Percentiles rank a stretch among this genome's conserved stretches.
These are phyloP conservation scores for Chlamydotis undulata DNA, from an alignment of 2,113 vertebrate genomes.

Conservation along the genomic window DNA sequence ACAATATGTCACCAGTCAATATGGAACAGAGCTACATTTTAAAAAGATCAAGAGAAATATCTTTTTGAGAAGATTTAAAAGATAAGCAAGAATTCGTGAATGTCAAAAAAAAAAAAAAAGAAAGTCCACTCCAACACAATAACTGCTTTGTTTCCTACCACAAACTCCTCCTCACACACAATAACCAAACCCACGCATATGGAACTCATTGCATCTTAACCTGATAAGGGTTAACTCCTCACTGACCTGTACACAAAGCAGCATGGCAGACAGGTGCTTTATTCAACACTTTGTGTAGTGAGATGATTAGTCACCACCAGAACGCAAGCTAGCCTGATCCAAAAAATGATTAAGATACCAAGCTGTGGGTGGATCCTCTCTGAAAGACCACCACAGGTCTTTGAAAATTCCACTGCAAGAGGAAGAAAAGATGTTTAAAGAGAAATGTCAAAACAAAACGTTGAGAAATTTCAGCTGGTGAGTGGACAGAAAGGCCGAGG, in stretches of 20 bases:
- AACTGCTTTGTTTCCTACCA: constrained; percentile 46
- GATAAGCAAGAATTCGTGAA: constrained; percentile 13
- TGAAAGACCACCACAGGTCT: constrained; percentile 20
- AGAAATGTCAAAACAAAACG: constrained; percentile 17
- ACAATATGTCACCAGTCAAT: background rate
- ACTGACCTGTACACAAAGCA: background rate
- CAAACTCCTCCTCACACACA: constrained; percentile 7
- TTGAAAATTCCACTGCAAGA: background rate
- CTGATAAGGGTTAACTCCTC: background rate
- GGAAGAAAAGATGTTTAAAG: constrained; percentile 9
- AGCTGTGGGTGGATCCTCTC: constrained; percentile 3
- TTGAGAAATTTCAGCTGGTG: background rate
- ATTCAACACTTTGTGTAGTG: background rate
- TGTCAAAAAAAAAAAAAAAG: background rate
- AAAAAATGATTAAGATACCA: background rate
- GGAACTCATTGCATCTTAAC: background rate
- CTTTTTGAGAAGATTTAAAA: background rate
- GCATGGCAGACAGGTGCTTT: constrained; percentile 1
- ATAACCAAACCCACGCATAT: background rate
- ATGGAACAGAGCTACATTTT: background rate
- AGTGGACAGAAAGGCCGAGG: background rate
- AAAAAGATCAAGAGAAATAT: background rate
- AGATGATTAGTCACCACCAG: constrained; percentile 18
- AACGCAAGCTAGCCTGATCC: background rate
- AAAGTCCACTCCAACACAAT: background rate